Evolutionary conservation across 2,113 vertebrate genomes (phyloP), one percentile per base, ranked within the genome.

Genomic region (Fulica atra): DNA sequence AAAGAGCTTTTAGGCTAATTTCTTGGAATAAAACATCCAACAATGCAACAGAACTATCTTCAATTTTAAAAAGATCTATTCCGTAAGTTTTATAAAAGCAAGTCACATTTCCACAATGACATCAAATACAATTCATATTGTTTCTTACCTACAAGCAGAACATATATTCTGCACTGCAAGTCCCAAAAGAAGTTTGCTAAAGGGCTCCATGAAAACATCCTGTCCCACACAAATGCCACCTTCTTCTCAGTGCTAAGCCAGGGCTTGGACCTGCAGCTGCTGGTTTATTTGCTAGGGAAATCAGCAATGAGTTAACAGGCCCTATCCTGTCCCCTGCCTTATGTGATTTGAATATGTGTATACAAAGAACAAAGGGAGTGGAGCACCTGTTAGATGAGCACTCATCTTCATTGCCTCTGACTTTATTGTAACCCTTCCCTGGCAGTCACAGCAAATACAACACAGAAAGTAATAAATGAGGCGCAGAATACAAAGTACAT

Each of bases 221-320:
- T 98, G 97, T 87, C 95, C 96, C 93, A 93, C 88, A 93, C 70
- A 95, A 38, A 77, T 92, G 28, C 96, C 79, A 77, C 95, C 89
- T 95, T 95, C 92, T 73, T 95, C 84, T 85, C 65, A 46, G 93
- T 18, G 82, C 83, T 63, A 60, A 97, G 57, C 73, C 86, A 70
- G 74, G 92, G 92, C 85, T 94, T 94, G 92, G 95, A 90, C 94
- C 95, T 95, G 97, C 98, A 97, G 97, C 98, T 98, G 97, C 97
- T 96, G 96, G 46, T 96, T 98, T 98, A 98, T 98, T 98, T 98
- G 98, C 98, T 74, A 98, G 98, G 97, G 97, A 98, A 98, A 98
- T 98, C 79, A 98, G 98, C 92, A 97, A 65, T 82, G 97, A 98
- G 98, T 97, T 98, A 97, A 96, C 95, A 98, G 96, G 96, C 95